Percentiles rank a stretch among this genome's conserved stretches.
These are phyloP conservation scores for Mormyrus hasselquistii DNA, from an alignment of 2,797 vertebrate genomes.

Conservation along the genomic window DNA sequence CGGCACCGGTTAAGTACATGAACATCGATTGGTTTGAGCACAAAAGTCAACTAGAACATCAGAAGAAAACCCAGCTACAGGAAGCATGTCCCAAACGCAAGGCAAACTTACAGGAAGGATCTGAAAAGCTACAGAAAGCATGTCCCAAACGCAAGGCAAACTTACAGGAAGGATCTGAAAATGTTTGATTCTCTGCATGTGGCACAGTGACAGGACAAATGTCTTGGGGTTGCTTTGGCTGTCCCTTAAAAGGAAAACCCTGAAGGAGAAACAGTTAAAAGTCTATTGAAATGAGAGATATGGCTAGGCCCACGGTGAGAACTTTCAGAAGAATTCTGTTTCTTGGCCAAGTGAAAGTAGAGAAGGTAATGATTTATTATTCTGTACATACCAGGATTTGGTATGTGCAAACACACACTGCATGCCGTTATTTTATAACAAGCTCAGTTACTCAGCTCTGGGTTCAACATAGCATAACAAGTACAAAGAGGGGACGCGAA, in stretches of 20 bases:
- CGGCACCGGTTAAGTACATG: not conserved
- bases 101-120: slow-evolving; percentile 85
- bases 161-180: slow-evolving; percentile 96
- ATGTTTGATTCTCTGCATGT: slow-evolving; percentile 94
- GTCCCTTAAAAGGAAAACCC: slow-evolving; percentile 93
- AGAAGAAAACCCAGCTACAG: not conserved
- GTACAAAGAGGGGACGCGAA: not conserved
- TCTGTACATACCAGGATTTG: not conserved
- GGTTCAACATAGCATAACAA: not conserved
- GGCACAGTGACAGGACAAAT: slow-evolving; percentile 90
- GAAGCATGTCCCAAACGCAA: not conserved
- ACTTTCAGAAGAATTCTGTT: not conserved
- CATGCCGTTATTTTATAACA: not conserved
- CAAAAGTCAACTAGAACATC: not conserved
- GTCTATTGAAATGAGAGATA: not conserved
- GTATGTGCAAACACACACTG: not conserved
- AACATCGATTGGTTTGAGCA: not conserved
- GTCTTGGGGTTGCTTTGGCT: slow-evolving; percentile 96
- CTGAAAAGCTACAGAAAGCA: slow-evolving; percentile 61
- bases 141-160: slow-evolving; percentile 36
- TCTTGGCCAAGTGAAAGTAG: not conserved
- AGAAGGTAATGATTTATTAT: not conserved
- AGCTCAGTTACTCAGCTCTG: not conserved
- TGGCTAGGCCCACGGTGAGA: not conserved
- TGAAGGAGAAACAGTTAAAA: slow-evolving; percentile 50